Evolutionary conservation across 2,113 vertebrate species (phyloP).

Genomic region (Sporophila hypoxantha): DNA sequence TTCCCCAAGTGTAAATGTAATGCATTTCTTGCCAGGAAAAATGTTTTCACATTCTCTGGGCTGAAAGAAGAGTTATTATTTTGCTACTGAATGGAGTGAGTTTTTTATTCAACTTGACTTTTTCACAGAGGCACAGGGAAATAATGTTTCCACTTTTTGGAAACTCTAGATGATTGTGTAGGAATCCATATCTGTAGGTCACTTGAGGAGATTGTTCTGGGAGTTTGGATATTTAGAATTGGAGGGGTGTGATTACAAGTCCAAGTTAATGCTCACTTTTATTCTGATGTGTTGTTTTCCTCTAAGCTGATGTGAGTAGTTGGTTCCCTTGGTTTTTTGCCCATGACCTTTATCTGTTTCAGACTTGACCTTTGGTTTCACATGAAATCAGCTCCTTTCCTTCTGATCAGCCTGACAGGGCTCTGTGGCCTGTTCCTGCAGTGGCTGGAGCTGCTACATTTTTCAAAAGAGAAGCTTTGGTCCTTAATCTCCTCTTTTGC

Average conservation of each 20-base stretch:
- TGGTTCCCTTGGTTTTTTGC: neutral
- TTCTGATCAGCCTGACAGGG: neutral
- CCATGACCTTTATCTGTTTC: neutral
- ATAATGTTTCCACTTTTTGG: neutral
- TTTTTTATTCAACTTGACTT: neutral
- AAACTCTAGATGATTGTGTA: neutral
- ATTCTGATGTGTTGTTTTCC: neutral
- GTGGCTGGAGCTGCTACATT: neutral
- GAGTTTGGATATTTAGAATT: neutral
- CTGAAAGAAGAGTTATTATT: neutral
- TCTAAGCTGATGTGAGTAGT: neutral
- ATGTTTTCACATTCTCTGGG: slow-evolving; percentile 4
- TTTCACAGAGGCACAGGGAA: neutral
- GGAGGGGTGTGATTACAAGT: neutral
- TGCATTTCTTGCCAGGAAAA: slow-evolving; percentile 29
- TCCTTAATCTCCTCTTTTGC: neutral
- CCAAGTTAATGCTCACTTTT: neutral
- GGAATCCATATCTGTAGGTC: neutral
- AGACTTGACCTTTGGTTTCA: neutral
- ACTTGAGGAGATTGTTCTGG: neutral
- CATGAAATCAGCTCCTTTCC: neutral
- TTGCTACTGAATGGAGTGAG: neutral
- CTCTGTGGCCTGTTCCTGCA: neutral
- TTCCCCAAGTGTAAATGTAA: neutral
- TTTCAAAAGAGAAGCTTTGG: neutral